Conservation (phyloP, 2,888 invertebrate genomes). For the Theretra japonica region DNA sequence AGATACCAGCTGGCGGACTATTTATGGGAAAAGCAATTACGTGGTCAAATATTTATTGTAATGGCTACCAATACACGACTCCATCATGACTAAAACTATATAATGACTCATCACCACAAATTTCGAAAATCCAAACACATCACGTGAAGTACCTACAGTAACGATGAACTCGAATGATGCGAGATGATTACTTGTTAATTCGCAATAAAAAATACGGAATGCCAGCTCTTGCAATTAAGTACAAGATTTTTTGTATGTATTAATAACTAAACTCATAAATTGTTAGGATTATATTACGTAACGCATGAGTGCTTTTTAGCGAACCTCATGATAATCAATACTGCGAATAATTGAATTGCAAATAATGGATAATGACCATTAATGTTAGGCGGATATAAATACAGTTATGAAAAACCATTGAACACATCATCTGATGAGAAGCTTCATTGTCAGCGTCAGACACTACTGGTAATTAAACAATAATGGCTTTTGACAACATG, state of each 20-base stretch:
- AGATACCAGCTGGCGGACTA: no score
- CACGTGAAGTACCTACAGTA: not conserved
- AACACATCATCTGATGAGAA: not conserved
- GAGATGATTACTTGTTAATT: constrained; percentile 11
- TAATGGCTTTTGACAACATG: not conserved
- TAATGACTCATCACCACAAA: constrained; percentile 6
- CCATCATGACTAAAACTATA: constrained; percentile 7
- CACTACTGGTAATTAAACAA: not conserved
- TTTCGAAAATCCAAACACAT: constrained; percentile 6
- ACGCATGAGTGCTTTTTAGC: constrained; percentile 8
- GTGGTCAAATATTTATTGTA: not conserved
- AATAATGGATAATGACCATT: constrained; percentile 22
- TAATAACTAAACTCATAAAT: constrained; percentile 9
- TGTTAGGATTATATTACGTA: not conserved
- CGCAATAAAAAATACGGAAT: constrained; percentile 3
- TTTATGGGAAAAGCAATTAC: not conserved
- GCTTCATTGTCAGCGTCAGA: not conserved
- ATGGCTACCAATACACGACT: no score
- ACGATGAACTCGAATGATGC: not conserved
- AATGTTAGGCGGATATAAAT: constrained; percentile 21
- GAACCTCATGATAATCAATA: constrained; percentile 12
- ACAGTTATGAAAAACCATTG: constrained; percentile 4
- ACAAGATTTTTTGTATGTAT: not conserved
- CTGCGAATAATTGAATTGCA: constrained; percentile 21
- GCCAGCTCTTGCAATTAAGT: not conserved